Evolutionary conservation across 2,888 invertebrate genomes (phyloP), one percentile per base, ranked within the genome.

Genomic region (Mystacides longicornis): DNA sequence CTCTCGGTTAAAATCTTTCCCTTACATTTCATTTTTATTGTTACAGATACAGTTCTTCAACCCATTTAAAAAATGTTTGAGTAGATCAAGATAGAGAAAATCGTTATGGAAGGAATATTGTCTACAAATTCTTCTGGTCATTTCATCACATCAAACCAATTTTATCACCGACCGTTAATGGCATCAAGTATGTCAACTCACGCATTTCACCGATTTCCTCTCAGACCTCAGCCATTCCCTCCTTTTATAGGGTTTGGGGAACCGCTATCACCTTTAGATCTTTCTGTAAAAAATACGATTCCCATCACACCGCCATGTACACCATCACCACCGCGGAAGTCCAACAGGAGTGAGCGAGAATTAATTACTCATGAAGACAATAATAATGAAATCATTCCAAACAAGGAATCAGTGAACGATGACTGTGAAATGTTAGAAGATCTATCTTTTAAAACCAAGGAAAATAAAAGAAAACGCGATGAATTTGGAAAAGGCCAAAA

Each of bases 291-390:
- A 67, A 74, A 78, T n/a, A 76, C 76, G 1, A 77, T 81, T 9
- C 86, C 87, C 1, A 87, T 88, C 65, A 89, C 89, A 1, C 88
- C 88, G 11, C 87, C 89, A 4, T 83, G 84, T 60, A 86, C 86
- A 0, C 86, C 87, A 1, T 87, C 87, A 23, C 88, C 88, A 3
- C 69, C 75, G 0, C 79, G 80, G 57, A 83, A 83, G 66, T 66
- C 75, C 56, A 74, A 78, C 64, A 67, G 68, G 56, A 72, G 75
- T 19, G 66, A 62, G 14, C 69, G 71, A 63, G 65, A 71, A 18
- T 71, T 73, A 1, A 73, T 72, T 21, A 49, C 4, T 23, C 27
- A 31, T 20, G 21, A 52, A 4, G 48, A 23, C 1, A 23, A 64
- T 23, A 60, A 66, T n/a, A 71, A 69, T 64, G 68, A 71, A 7